Conservation (phyloP, 1,140 invertebrate genomes). For the Philotrypesis tridentata region DNA sequence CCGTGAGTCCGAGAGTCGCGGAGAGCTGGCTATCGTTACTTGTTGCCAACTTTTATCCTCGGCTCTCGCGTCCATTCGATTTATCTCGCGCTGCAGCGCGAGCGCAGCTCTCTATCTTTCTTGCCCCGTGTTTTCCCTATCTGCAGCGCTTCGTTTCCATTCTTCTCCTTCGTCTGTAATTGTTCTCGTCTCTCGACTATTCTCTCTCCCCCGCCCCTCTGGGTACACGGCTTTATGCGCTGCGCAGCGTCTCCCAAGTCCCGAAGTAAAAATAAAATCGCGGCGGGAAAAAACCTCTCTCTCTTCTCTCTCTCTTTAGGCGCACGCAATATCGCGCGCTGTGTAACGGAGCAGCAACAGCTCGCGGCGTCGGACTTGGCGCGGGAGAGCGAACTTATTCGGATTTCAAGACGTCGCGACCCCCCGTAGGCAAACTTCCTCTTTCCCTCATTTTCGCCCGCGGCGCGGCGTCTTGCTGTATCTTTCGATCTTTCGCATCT, state of each 20-base stretch:
- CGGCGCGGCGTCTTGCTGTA: conserved; percentile 31
- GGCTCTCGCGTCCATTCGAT: conserved; percentile 43
- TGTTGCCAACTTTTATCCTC: conserved; percentile 61
- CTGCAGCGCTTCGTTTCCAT: background rate
- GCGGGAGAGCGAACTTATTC: conserved; percentile 53
- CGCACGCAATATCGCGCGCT: background rate
- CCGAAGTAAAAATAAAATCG: background rate
- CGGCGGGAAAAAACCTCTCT: background rate
- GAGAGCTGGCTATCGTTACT: conserved; percentile 57
- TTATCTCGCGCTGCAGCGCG: conserved; percentile 49
- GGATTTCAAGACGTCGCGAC: conserved; percentile 50
- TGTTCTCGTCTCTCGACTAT: too few species aligned
- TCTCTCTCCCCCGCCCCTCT: too few species aligned
- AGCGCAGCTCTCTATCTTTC: conserved; percentile 38
- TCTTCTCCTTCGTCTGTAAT: conserved; percentile 21
- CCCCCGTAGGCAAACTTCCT: conserved; percentile 49
- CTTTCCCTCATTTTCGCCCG: conserved; percentile 31
- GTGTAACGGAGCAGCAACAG: conserved; percentile 55
- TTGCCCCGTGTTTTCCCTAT: conserved; percentile 35
- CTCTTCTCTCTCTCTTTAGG: background rate
- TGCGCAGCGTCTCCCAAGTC: background rate
- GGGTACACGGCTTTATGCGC: too few species aligned
- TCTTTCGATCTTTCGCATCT: conserved; percentile 50
- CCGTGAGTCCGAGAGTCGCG: conserved; percentile 23
- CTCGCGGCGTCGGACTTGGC: conserved; percentile 53